Percentiles rank a stretch among this genome's conserved stretches.
These are phyloP conservation scores for Sebastolobus altivelis DNA, from an alignment of 2,797 vertebrate species.

Conservation along the genomic window DNA sequence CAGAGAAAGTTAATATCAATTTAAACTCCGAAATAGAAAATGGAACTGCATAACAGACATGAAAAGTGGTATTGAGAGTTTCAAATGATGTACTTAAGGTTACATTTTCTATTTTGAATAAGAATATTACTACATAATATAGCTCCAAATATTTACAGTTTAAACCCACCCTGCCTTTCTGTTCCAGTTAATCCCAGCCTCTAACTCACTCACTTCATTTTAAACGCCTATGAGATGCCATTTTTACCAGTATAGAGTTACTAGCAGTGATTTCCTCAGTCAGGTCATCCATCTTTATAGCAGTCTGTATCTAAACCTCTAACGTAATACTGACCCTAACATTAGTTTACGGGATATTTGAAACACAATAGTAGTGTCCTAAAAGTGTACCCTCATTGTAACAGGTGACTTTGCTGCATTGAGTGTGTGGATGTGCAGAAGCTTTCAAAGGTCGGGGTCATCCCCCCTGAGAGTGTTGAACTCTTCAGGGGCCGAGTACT, in stretches of 20 bases:
- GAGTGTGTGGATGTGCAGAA: background rate
- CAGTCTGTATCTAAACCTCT: background rate
- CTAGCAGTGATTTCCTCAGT: background rate
- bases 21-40: background rate
- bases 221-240: background rate
- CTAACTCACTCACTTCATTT: background rate
- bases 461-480: constrained; percentile 91
- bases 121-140: background rate
- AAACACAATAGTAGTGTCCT: background rate
- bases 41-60: background rate
- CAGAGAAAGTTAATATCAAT: background rate
- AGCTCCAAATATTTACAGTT: background rate
- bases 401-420: background rate
- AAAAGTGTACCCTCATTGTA: background rate
- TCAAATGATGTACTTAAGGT: background rate
- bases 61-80: background rate
- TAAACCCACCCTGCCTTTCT: background rate
- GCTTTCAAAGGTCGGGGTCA: constrained; percentile 90
- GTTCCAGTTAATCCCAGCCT: background rate
- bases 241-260: background rate
- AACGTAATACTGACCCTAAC: background rate
- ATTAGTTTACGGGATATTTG: background rate
- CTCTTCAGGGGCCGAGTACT: constrained; percentile 89
- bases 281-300: background rate
- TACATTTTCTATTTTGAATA: background rate